These are phyloP conservation scores for Platerodrilus igneus DNA, from an alignment of 2,888 invertebrate species.

Conservation along the genomic window DNA sequence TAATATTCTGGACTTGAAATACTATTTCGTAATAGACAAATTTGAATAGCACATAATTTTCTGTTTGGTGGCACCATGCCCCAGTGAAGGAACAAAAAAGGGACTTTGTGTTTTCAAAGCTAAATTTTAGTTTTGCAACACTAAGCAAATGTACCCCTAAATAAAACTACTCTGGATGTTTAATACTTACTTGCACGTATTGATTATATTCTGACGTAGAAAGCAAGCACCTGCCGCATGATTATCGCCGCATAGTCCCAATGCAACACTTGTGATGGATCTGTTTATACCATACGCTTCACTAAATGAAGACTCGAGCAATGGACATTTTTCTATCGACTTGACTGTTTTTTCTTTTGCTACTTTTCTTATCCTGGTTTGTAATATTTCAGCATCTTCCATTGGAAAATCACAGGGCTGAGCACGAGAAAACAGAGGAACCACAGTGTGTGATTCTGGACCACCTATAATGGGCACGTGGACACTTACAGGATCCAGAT, in stretches of 20 bases:
- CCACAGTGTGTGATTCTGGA: slow-evolving; percentile 59
- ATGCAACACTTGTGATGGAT: slow-evolving; percentile 38
- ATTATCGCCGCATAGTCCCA: slow-evolving; percentile 41
- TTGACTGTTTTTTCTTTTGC: background rate
- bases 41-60: too few species aligned
- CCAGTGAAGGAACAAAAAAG: too few species aligned
- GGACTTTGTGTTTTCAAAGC: too few species aligned
- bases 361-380: slow-evolving; percentile 5
- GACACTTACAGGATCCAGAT: slow-evolving; percentile 54
- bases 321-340: background rate
- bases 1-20: too few species aligned
- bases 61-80: too few species aligned
- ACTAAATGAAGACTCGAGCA: slow-evolving; percentile 18
- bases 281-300: slow-evolving; percentile 40
- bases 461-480: slow-evolving; percentile 63
- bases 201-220: slow-evolving; percentile 38
- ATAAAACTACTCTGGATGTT: too few species aligned
- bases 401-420: slow-evolving; percentile 49
- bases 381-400: slow-evolving; percentile 11
- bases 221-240: slow-evolving; percentile 36
- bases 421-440: slow-evolving; percentile 60
- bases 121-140: too few species aligned
- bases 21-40: too few species aligned
- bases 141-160: too few species aligned
- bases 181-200: slow-evolving; percentile 40